These are phyloP conservation scores for Tapirus terrestris DNA, from an alignment of 2,113 vertebrate genomes.

Conservation along the genomic window DNA sequence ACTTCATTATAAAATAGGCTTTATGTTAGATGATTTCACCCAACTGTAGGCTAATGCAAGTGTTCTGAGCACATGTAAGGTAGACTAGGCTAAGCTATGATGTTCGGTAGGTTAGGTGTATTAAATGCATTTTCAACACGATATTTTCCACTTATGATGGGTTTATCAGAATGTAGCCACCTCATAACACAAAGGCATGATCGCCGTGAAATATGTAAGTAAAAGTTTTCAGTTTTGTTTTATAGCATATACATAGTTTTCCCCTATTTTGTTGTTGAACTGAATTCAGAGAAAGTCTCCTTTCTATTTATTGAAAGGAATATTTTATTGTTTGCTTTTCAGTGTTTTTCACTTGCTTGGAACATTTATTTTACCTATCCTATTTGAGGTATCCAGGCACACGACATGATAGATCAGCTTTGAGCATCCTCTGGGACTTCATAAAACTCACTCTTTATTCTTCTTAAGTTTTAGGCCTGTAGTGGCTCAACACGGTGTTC, in stretches of 20 bases:
- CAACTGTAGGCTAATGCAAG: no score
- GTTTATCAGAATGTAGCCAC: no score
- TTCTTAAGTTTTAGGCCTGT: constrained; percentile 46
- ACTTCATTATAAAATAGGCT: no score
- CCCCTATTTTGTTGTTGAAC: background rate
- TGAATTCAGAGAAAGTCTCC: background rate
- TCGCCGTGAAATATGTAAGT: background rate
- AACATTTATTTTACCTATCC: background rate
- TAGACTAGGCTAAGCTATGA: no score
- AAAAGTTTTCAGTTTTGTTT: background rate
- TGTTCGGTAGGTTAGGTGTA: no score
- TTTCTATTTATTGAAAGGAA: constrained; percentile 28
- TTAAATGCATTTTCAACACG: no score
- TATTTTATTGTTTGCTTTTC: background rate
- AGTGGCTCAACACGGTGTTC: constrained; percentile 28
- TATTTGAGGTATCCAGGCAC: background rate
- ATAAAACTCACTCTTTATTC: constrained; percentile 53
- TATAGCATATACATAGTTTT: background rate
- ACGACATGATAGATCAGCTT: background rate
- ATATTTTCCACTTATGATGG: no score
- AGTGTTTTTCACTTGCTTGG: constrained; percentile 2
- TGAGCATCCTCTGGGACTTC: background rate
- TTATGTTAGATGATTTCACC: no score
- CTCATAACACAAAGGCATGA: background rate
- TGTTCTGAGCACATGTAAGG: no score